Base-by-base conservation (phyloP, 2,888 invertebrate genomes). In the Macaria notata region DNA sequence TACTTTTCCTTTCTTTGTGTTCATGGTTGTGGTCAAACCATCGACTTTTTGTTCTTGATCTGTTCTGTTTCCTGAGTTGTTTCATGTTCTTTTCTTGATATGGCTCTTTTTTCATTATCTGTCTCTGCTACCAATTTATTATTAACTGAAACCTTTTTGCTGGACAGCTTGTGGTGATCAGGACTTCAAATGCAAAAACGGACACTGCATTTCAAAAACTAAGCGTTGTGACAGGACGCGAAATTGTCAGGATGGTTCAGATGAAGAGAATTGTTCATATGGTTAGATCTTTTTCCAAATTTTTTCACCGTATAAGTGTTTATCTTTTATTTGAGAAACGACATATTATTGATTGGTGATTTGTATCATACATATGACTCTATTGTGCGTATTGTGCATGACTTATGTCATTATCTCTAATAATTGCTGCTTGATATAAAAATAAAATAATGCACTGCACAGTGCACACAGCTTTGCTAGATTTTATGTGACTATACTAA, bases 141-240 rank as follows among this genome's bases (percentile, higher is more conserved):
- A 58, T 58, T 61, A 64, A 62, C 51, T 60, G 64, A 65, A 56
- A 52, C 53, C 59, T 69, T 92, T 93, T 81, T 95, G 93, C 88
- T 92, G 93, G 72, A 75, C 82, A 91, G 91, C 87, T 81, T 91
- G 91, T 85, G 84, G 84, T 80, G 80, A 84, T 63, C 77, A 74
- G 66, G 90, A 90, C 86, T 95, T 94, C 93, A 92, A 90, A 76
- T 95, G 95, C 86, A 87, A 88, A 77, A 93, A 93, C 81, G 94
- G 94, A 78, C 86, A 92, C 81, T 95, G 94, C 86, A 93, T 94
- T 67, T 88, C 92, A 67, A 78, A 82, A 68, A 85, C 84, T 69
- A 90, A 89, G 76, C 79, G 88, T 67, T 93, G 93, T 81, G 93
- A 94, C 81, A 84, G 90, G 71, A 84, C 84, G 73, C 81, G 81